A percentile compares a stretch with the other conserved stretches of the same genome.
phyloP scores from a whole-genome alignment of 2,888 invertebrate genomes.

The Hypselothyrea guttata region DNA sequence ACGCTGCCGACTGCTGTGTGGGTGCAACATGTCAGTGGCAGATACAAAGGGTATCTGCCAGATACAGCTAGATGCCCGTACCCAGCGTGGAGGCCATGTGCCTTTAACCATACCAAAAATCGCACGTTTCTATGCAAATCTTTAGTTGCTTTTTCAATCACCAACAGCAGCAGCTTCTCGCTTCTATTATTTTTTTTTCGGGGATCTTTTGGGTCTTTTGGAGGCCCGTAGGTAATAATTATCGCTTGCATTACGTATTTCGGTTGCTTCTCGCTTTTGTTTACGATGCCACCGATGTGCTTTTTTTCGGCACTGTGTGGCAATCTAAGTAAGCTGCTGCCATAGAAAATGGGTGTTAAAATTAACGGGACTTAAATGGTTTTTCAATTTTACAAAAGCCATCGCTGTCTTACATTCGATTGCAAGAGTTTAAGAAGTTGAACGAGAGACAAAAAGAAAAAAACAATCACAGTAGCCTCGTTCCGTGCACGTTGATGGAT shows the following conservation, averaged over 20 bases:
- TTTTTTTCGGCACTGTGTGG: slow-evolving; percentile 31
- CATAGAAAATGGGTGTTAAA: slow-evolving; percentile 75
- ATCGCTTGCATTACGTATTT: slow-evolving; percentile 75
- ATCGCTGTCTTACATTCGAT: slow-evolving; percentile 41
- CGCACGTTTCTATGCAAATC: slow-evolving; percentile 77
- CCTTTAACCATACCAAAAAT: slow-evolving; percentile 59
- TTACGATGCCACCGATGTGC: slow-evolving; percentile 46
- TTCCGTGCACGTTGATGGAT: slow-evolving; percentile 69
- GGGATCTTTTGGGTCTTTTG: slow-evolving; percentile 15
- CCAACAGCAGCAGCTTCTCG: slow-evolving; percentile 40
- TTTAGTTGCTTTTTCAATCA: slow-evolving; percentile 69
- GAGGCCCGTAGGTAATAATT: slow-evolving; percentile 69
- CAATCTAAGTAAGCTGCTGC: slow-evolving; percentile 56
- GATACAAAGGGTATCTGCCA: slow-evolving; percentile 48
- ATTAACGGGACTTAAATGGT: slow-evolving; percentile 72
- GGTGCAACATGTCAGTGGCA: slow-evolving; percentile 49
- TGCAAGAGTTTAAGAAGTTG: slow-evolving; percentile 45
- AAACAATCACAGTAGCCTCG: slow-evolving; percentile 40
- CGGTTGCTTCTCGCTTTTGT: slow-evolving; percentile 70
- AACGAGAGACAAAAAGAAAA: slow-evolving; percentile 14
- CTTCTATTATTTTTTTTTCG: slow-evolving; percentile 35
- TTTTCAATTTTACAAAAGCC: slow-evolving; percentile 71
- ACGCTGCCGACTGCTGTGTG: slow-evolving; percentile 43
- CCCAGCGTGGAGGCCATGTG: slow-evolving; percentile 48
- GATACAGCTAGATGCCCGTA: slow-evolving; percentile 41